Conservation (phyloP, 1,140 invertebrate species). For the Bombus waltoni region DNA sequence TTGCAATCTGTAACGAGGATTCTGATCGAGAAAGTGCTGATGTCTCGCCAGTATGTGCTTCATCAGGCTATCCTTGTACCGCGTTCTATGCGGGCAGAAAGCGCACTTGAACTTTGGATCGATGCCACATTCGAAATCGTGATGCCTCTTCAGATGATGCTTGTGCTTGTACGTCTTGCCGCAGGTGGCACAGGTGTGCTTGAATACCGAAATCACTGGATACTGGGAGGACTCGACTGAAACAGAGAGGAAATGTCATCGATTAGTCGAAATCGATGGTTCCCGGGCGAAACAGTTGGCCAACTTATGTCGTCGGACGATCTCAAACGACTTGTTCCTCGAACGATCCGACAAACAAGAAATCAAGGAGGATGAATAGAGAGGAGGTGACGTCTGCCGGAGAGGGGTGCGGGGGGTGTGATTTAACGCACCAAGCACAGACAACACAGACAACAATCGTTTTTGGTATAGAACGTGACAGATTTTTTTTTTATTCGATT, state of each 20-base stretch:
- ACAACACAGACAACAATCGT: conserved; percentile 26
- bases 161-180: conserved; percentile 84
- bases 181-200: conserved; percentile 80
- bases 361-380: neutral
- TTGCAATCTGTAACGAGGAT: conserved; percentile 56
- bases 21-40: conserved; percentile 68
- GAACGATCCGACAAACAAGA: neutral
- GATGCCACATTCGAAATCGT: conserved; percentile 85
- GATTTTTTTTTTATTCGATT: conserved; percentile 31
- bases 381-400: neutral
- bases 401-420: neutral
- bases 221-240: conserved; percentile 54
- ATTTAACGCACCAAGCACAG: neutral
- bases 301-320: neutral
- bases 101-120: conserved; percentile 84
- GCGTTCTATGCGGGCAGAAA: conserved; percentile 83
- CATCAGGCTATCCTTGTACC: conserved; percentile 83
- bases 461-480: conserved; percentile 23
- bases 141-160: conserved; percentile 81
- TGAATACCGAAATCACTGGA: conserved; percentile 16
- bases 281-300: neutral
- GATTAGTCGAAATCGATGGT: conserved; percentile 19
- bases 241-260: conserved; percentile 51
- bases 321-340: neutral
- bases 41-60: conserved; percentile 78